Base-by-base conservation (phyloP, 2,888 invertebrate species). In the Agelastica alni region DNA sequence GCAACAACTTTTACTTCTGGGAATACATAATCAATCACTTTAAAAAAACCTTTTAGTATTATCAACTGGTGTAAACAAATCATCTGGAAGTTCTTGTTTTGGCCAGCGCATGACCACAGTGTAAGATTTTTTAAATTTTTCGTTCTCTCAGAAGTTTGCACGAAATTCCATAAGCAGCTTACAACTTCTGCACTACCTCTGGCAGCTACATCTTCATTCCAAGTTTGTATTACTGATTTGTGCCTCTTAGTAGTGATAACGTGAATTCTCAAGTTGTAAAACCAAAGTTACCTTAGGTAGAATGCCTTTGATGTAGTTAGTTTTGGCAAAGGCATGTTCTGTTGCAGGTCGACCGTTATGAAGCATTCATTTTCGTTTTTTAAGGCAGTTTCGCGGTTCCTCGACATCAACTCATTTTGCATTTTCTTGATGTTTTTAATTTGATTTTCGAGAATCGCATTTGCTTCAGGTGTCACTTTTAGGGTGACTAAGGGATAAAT, bases 241-340 rank as follows among this genome's bases (percentile, higher is more conserved):
- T 43, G 30, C 6, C 43, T 44, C 6, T 49, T 28, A 6, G 31
- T 46, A 10, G 58, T 48, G 3, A 59, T 30, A 6, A 22, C 30
- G 36, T 62, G 62, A 5, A 61, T 58, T 10, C 57, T 44, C 31
- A 62, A 54, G 43, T 64, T 59, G 31, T 63, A 62, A 10, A 62
- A 57, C 59, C 62, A 65, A 20, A 63, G 37, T 56, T 65, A 62
- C n/a, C 60, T 13, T 7, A 57, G 45, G 34, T 61, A 62, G 49
- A 62, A 61, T 6, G 61, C 49, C 37, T 61, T 60, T 13, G 60
- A 60, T 6, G 59, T 61, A 5, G 58, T 54, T 2, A 62, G 41
- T 51, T 60, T 65, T 10, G 61, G 61, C 26, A 62, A 39, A 5
- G 62, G 60, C 53, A 59, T 56, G 1, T 61, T 61, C 53, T 65